phyloP scores from a whole-genome alignment of 2,797 vertebrate species.

The Argyrosomus regius region DNA sequence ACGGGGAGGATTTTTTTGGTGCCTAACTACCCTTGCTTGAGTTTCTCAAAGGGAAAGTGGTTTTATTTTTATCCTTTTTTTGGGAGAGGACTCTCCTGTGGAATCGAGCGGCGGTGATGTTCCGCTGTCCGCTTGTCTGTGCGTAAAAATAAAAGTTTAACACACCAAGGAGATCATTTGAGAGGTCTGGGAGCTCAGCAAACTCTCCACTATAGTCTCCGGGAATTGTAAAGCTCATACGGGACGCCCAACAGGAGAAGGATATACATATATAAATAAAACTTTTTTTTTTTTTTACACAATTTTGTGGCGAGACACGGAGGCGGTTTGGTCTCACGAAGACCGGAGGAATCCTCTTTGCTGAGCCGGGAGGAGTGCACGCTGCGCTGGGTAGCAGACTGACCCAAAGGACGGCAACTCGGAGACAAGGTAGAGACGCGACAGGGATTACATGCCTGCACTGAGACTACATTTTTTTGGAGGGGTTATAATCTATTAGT shows the following conservation, averaged over 20 bases:
- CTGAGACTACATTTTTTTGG: background rate
- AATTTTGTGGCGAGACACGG: constrained; percentile 36
- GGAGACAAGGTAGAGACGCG: constrained; percentile 68
- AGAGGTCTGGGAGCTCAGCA: constrained; percentile 35
- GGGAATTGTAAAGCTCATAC: constrained; percentile 36
- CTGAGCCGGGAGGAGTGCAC: constrained; percentile 59
- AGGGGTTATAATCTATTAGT: background rate
- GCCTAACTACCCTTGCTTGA: constrained; percentile 39
- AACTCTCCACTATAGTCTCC: constrained; percentile 28
- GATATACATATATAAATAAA: constrained; percentile 70
- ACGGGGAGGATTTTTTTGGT: constrained; percentile 19
- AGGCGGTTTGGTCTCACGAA: constrained; percentile 21
- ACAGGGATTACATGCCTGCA: background rate
- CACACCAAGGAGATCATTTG: constrained; percentile 41
- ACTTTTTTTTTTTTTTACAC: constrained; percentile 49
- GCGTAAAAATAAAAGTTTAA: constrained; percentile 78
- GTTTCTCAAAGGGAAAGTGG: constrained; percentile 39
- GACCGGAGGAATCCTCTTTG: constrained; percentile 59
- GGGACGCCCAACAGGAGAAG: constrained; percentile 49
- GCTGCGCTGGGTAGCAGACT: constrained; percentile 47
- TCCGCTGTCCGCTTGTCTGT: constrained; percentile 29
- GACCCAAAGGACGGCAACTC: constrained; percentile 64
- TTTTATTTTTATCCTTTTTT: constrained; percentile 26
- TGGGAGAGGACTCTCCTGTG: constrained; percentile 45
- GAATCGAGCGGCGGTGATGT: constrained; percentile 50